These are phyloP conservation scores for Pachymerium ferrugineum DNA, from an alignment of 2,888 invertebrate genomes.

Conservation along the genomic window DNA sequence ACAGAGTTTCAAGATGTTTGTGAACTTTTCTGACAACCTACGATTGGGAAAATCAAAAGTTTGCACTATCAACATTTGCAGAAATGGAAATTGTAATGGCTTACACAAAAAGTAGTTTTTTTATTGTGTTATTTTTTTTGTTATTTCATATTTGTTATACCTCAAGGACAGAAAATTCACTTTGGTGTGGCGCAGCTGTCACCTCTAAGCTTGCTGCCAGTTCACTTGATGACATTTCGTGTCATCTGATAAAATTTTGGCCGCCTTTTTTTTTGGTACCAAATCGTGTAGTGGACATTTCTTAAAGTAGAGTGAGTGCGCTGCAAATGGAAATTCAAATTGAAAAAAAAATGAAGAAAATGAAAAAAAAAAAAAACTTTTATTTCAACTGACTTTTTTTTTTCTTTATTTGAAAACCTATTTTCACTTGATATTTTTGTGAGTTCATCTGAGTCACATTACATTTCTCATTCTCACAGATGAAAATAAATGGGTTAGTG, in stretches of 20 bases:
- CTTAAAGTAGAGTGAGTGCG: not conserved
- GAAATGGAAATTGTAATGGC: slow-evolving; percentile 7
- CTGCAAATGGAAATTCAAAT: not conserved
- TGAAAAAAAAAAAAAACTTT: not conserved
- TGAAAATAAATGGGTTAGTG: not conserved
- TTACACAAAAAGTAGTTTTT: not conserved
- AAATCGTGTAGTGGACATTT: slow-evolving; percentile 9
- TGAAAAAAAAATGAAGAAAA: not conserved
- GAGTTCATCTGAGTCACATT: slow-evolving; percentile 22
- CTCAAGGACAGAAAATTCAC: slow-evolving; percentile 25
- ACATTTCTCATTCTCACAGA: not conserved
- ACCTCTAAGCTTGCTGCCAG: slow-evolving; percentile 27
- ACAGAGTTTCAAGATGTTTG: no score
- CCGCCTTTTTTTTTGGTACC: not conserved
- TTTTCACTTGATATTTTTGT: no score
- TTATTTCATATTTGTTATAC: slow-evolving; percentile 7
- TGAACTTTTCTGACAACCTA: no score
- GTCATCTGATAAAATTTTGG: slow-evolving; percentile 21
- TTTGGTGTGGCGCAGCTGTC: slow-evolving; percentile 9
- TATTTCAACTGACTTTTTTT: not conserved
- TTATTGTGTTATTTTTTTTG: slow-evolving; percentile 2
- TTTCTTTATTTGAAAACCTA: not conserved
- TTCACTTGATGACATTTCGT: slow-evolving; percentile 23
- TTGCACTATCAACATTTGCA: no score
- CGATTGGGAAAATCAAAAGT: no score